Percentiles rank a stretch among this genome's conserved stretches.
phyloP scores from a whole-genome alignment of 2,113 vertebrate genomes.

The Triplophysa siluroides region DNA sequence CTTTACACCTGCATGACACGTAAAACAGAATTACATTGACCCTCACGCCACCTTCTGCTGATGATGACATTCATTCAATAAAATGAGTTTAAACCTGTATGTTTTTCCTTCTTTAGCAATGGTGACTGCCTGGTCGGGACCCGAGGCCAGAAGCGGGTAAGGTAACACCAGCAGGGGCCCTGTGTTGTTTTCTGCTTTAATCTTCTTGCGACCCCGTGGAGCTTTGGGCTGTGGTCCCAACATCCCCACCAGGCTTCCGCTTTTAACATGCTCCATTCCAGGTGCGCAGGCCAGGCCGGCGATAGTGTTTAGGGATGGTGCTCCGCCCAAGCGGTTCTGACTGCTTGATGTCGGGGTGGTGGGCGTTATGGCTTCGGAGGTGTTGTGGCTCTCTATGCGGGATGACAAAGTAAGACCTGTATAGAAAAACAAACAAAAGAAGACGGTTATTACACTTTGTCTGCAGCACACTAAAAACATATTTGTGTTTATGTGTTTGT shows the following conservation, averaged over 20 bases:
- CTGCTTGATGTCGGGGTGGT: slow-evolving; percentile 91
- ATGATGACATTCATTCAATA: too few relatives aligned
- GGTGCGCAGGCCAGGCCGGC: slow-evolving; percentile 91
- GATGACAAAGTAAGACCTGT: slow-evolving; percentile 86
- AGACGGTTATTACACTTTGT: not conserved
- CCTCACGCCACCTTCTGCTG: not conserved
- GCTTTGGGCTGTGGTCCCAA: slow-evolving; percentile 86
- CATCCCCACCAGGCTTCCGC: slow-evolving; percentile 84
- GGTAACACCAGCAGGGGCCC: slow-evolving; percentile 93
- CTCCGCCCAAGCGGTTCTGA: slow-evolving; percentile 88
- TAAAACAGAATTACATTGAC: not conserved
- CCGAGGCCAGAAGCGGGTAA: slow-evolving; percentile 90
- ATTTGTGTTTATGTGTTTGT: not conserved
- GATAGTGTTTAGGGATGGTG: slow-evolving; percentile 91
- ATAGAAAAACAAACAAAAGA: not conserved
- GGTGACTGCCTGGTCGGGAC: slow-evolving; percentile 79
- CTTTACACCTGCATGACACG: slow-evolving; percentile 84
- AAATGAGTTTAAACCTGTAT: slow-evolving; percentile 82
- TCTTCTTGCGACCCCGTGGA: slow-evolving; percentile 93
- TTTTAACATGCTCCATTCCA: slow-evolving; percentile 92
- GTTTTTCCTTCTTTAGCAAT: slow-evolving; percentile 96
- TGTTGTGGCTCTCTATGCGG: slow-evolving; percentile 78
- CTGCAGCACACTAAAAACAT: not conserved
- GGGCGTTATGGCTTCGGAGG: slow-evolving; percentile 87
- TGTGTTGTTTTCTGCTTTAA: slow-evolving; percentile 89